A percentile compares a stretch with the other conserved stretches of the same genome.
Evolutionary conservation across 2,888 invertebrate genomes (phyloP).

Genomic region (Drosophila anomalata): DNA sequence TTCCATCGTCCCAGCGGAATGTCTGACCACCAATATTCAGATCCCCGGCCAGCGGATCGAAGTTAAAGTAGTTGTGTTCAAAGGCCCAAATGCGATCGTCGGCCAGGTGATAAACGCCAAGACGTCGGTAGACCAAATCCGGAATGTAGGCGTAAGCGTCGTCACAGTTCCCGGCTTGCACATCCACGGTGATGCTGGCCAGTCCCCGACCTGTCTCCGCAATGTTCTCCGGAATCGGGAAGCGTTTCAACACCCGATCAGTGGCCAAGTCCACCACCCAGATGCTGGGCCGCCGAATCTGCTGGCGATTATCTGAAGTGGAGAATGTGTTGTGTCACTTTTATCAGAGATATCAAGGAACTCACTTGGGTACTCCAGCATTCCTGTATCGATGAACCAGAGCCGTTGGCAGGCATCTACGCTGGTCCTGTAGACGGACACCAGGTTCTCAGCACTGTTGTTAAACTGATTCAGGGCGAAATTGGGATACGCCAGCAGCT

Average conservation of each 20-base stretch:
- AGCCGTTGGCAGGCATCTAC: conserved; percentile 89
- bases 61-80: conserved; percentile 90
- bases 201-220: conserved; percentile 85
- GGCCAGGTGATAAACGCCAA: conserved; percentile 83
- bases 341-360: not conserved
- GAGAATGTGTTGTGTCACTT: not conserved
- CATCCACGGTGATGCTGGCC: conserved; percentile 89
- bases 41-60: conserved; percentile 89
- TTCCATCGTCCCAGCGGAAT: conserved; percentile 92
- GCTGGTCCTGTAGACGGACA: conserved; percentile 89
- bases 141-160: conserved; percentile 90
- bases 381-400: conserved; percentile 92
- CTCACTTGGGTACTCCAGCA: conserved; percentile 88
- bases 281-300: conserved; percentile 86
- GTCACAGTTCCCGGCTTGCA: conserved; percentile 85
- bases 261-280: conserved; percentile 88
- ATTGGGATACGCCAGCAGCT: conserved; percentile 81
- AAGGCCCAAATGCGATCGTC: conserved; percentile 88
- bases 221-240: conserved; percentile 83
- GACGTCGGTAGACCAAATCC: conserved; percentile 74
- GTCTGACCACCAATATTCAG: conserved; percentile 87
- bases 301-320: conserved; percentile 76
- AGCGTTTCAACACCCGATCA: conserved; percentile 86
- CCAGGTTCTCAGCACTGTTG: conserved; percentile 82
- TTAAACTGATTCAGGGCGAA: conserved; percentile 77